Evolutionary conservation across 2,888 invertebrate species (phyloP).

Genomic region (Yponomeuta sedellus): DNA sequence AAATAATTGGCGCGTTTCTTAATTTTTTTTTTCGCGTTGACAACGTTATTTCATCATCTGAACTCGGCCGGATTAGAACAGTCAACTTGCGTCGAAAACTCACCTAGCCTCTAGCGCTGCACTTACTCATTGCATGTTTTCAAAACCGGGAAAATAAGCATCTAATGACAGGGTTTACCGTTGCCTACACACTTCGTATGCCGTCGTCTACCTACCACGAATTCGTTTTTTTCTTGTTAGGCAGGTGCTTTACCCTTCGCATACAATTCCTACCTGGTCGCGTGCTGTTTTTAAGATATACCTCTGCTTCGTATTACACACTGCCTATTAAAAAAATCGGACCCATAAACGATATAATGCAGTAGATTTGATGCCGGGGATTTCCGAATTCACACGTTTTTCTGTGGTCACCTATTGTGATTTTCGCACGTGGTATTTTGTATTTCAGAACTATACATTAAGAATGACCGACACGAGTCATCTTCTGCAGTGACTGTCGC

Average conservation of each 20-base stretch:
- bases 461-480: background rate
- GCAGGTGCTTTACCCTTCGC: constrained; percentile 31
- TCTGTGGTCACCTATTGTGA: constrained; percentile 4
- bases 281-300: constrained; percentile 28
- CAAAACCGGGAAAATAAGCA: constrained; percentile 12
- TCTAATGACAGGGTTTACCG: constrained; percentile 2
- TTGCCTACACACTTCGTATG: background rate
- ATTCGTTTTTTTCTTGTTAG: constrained; percentile 18
- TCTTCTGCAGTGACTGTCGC: too few species aligned
- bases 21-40: constrained; percentile 59
- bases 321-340: constrained; percentile 1
- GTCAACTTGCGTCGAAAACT: too few species aligned
- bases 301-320: constrained; percentile 4
- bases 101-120: background rate
- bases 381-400: constrained; percentile 21
- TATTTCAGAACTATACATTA: constrained; percentile 11
- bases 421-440: constrained; percentile 10
- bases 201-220: background rate
- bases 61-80: background rate
- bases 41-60: constrained; percentile 39
- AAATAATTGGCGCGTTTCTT: constrained; percentile 65
- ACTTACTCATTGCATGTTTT: background rate
- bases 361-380: constrained; percentile 13
- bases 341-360: background rate
- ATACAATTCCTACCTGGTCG: constrained; percentile 36